Base-by-base conservation (phyloP, 2,888 invertebrate species). In the Raillietiella orientalis region DNA sequence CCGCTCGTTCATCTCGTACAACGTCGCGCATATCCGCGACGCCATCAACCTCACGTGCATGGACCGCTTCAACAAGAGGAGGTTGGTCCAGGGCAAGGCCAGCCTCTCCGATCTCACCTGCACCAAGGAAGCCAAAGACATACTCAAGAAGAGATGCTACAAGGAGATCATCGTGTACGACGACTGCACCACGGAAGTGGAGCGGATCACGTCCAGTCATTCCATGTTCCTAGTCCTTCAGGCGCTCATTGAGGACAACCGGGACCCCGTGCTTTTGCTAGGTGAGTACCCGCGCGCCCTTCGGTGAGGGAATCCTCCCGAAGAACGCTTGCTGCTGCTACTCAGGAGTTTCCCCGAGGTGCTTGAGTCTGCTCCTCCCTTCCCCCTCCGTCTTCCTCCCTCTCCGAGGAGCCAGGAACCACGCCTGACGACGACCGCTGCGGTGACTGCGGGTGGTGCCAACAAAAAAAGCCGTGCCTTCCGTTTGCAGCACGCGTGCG, bases 21-120 rank as follows among this genome's bases (percentile, higher is more conserved):
- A 66, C 41, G 52, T 57, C 33, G 57, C 57, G 40, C 66, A 66
- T 44, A 58, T 66, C 33, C 48, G 52, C 29, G 63, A 62, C 20
- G 59, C 62, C 14, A 55, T 62, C 37, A 66, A 66, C 44, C 56
- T 66, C 32, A 64, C 63, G 42, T 66, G 65, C 39, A 56, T 61
- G 17, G 65, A 66, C 41, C 50, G 64, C 24, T 60, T 64, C 42
- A 63, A 62, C 40, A 50, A 62, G 30, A 50, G 59, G 33, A 46
- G 66, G 15, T 45, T 66, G 32, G 61, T 62, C 38, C 55, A 58
- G 38, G 62, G 64, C 8, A 60, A 61, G 37, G 61, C 61, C 6
- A 53, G 54, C 3, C 42, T 65, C 13, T 56, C 60, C 26, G 65
- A 66, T 42, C 44, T 66, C 32, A 59, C 63, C 15, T 55, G 58